Evolutionary conservation across 2,113 vertebrate species (phyloP), one percentile per base, ranked within the genome.

Genomic region (Ahaetulla prasina): DNA sequence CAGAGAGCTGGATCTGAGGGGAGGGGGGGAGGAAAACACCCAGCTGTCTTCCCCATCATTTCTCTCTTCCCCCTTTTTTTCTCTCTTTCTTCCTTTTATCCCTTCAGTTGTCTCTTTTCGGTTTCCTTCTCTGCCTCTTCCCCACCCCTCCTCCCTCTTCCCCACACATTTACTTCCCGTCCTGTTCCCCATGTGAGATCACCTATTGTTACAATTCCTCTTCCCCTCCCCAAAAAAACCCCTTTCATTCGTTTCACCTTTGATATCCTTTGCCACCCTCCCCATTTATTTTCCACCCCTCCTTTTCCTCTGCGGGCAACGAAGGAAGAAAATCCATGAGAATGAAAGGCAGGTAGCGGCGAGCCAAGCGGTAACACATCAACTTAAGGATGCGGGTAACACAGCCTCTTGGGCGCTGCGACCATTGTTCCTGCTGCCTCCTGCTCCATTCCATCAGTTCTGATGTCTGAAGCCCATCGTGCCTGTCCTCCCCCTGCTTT

Each of bases 111-210:
- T 52, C 60, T 54, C 27, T 92, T 89, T 86, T 84, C 90, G 74
- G 54, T 90, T 92, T n/a, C 30, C 94, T 93, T 93, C 95, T 95
- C 95, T 93, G 93, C 95, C 95, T 92, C 87, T 95, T 95, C 92
- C 95, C 95, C 95, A 95, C 94, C 94, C 89, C 93, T 94, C 94
- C 94, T 94, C 94, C 94, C 93, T 94, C 92, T 95, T 92, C 94
- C 91, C 95, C 92, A 95, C 89, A 93, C 94, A 85, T 89, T 93
- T 94, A 87, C 91, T 94, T 95, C 30, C 54, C 94, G 92, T 95
- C 95, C 95, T 94, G 93, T 93, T 92, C 93, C 95, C 94, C 27
- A 60, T 91, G 45, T 93, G 90, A 89, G 68, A 88, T 86, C 88
- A 49, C 88, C 93, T 85, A 92, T 92, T 93, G 93, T 93, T 93